Conservation (phyloP, 2,113 vertebrate species). For the Eptesicus fuscus region DNA sequence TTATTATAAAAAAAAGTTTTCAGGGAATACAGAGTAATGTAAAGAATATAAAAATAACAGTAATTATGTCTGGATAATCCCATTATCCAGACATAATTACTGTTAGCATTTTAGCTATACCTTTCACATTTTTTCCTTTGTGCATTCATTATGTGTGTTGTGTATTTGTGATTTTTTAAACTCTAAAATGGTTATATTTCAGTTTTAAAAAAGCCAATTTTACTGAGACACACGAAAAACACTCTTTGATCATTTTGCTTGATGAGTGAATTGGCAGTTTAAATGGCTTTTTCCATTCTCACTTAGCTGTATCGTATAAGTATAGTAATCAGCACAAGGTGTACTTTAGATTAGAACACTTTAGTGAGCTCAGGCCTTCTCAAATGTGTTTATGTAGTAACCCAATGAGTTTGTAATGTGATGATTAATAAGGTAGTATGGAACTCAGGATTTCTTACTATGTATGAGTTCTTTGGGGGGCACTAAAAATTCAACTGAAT, state of each 20-base stretch:
- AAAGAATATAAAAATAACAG: not conserved
- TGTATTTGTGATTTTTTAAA: not conserved
- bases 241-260: slow-evolving; percentile 22
- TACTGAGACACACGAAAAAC: not conserved
- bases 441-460: slow-evolving; percentile 14
- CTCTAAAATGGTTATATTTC: slow-evolving; percentile 25
- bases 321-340: slow-evolving; percentile 12
- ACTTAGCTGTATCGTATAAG: slow-evolving; percentile 37
- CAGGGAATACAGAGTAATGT: slow-evolving; percentile 12
- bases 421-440: slow-evolving; percentile 28
- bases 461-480: not conserved
- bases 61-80: too few species aligned
- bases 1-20: slow-evolving; percentile 21
- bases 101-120: not conserved
- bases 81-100: not conserved
- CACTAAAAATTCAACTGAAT: not conserved
- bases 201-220: not conserved
- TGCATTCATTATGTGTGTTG: not conserved
- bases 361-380: not conserved
- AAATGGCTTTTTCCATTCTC: slow-evolving; percentile 46
- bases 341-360: slow-evolving; percentile 5
- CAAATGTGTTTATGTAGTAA: slow-evolving; percentile 27
- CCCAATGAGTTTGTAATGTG: not conserved
- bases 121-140: not conserved
- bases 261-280: slow-evolving; percentile 43